Conservation (phyloP, 2,113 vertebrate species). For the Columba livia region DNA sequence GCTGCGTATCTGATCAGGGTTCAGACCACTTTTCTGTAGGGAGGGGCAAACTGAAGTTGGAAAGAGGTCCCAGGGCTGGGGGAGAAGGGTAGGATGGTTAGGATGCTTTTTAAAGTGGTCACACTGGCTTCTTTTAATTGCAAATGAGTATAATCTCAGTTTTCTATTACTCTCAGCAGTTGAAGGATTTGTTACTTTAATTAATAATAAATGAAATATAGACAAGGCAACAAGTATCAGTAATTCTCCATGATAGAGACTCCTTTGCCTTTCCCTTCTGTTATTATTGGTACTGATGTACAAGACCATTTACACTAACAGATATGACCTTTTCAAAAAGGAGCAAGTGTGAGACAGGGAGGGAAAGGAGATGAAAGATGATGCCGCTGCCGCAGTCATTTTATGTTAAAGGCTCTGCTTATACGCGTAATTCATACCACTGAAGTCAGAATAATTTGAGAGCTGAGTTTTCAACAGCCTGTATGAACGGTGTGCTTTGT, state of each 20-base stretch:
- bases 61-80: neutral
- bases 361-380: conserved; percentile 59
- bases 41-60: neutral
- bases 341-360: conserved; percentile 37
- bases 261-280: conserved; percentile 34
- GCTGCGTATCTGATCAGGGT: neutral
- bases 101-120: conserved; percentile 21
- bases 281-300: conserved; percentile 62
- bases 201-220: neutral
- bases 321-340: conserved; percentile 72
- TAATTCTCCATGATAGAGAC: neutral
- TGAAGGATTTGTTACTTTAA: conserved; percentile 1
- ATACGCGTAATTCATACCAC: conserved; percentile 29
- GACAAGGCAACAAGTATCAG: neutral
- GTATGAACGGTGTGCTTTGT: conserved; percentile 50
- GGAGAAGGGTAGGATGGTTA: neutral
- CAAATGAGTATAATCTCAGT: neutral
- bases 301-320: conserved; percentile 63
- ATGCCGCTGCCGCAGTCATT: conserved; percentile 10
- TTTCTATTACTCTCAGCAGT: neutral
- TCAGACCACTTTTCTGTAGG: neutral
- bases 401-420: conserved; percentile 51
- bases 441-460: conserved; percentile 66
- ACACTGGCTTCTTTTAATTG: neutral
- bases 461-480: conserved; percentile 50